These are phyloP conservation scores for Pseudomyrmex dendroicus DNA, from an alignment of 1,140 invertebrate species.

Conservation along the genomic window DNA sequence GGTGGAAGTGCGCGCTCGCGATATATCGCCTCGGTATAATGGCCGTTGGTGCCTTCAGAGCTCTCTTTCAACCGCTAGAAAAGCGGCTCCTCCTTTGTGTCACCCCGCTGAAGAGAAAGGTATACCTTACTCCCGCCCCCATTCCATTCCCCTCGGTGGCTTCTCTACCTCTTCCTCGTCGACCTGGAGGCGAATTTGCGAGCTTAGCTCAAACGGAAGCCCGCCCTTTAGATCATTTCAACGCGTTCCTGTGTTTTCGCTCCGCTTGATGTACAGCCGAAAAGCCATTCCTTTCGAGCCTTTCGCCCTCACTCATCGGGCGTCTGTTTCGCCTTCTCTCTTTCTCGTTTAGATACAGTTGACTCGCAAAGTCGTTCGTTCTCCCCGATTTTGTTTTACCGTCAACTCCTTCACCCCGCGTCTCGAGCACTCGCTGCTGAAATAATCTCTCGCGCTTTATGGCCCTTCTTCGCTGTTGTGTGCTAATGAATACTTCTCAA, in stretches of 20 bases:
- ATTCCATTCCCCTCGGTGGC: background rate
- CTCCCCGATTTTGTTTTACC: conserved; percentile 21
- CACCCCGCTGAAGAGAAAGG: conserved; percentile 28
- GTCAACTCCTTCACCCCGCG: background rate
- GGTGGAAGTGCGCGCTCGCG: conserved; percentile 34
- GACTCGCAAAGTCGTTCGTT: conserved; percentile 10
- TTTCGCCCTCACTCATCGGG: background rate
- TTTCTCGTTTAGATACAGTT: conserved; percentile 26
- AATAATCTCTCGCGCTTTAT: conserved; percentile 1
- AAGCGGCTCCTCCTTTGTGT: conserved; percentile 43
- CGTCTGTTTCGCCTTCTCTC: background rate
- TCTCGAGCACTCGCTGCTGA: background rate
- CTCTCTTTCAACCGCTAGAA: conserved; percentile 34
- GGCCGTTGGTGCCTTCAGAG: conserved; percentile 44
- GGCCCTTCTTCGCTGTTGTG: background rate
- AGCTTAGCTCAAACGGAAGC: conserved; percentile 54
- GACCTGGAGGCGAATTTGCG: conserved; percentile 43
- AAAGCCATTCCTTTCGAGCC: conserved; percentile 10
- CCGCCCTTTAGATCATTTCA: conserved; percentile 48
- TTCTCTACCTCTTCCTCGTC: conserved; percentile 32
- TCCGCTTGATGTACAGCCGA: conserved; percentile 42
- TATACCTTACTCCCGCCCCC: background rate
- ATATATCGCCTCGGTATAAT: conserved; percentile 58
- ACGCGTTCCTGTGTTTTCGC: conserved; percentile 52
- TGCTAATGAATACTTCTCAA: conserved; percentile 29